Conservation (phyloP, 2,888 invertebrate species). For the Ormyrus pomaceus region DNA sequence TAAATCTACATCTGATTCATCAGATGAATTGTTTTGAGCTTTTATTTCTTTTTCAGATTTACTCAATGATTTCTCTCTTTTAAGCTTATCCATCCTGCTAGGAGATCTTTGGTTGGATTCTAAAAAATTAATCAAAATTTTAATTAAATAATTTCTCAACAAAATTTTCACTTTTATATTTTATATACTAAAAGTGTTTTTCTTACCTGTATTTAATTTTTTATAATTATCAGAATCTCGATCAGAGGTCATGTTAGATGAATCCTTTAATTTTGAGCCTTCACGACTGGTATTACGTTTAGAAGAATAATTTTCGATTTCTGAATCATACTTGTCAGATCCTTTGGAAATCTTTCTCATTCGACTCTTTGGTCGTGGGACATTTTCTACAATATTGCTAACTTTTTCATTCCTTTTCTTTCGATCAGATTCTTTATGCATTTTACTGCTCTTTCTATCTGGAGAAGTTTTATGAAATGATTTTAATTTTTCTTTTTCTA, state of each 20-base stretch:
- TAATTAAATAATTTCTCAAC: background rate
- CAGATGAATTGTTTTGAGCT: background rate
- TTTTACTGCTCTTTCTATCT: conserved; percentile 21
- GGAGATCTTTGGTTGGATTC: conserved; percentile 2
- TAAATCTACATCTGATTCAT: conserved; percentile 35
- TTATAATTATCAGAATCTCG: conserved; percentile 30
- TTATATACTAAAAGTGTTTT: background rate
- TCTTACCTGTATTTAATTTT: conserved; percentile 42
- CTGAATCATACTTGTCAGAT: conserved; percentile 35
- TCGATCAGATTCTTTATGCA: conserved; percentile 17
- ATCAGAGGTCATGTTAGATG: background rate
- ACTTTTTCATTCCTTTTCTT: conserved; percentile 19
- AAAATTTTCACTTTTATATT: background rate
- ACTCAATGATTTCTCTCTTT: background rate
- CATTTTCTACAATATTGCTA: conserved; percentile 5
- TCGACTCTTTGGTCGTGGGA: conserved; percentile 38
- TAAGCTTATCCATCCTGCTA: conserved; percentile 15
- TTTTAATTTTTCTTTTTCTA: conserved; percentile 44
- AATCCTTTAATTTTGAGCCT: conserved; percentile 3
- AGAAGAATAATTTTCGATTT: conserved; percentile 22
- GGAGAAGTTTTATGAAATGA: conserved; percentile 9
- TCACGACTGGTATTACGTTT: conserved; percentile 13
- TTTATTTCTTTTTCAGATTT: conserved; percentile 5
- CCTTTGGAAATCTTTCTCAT: conserved; percentile 29
- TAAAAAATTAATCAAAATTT: background rate